phyloP scores from a whole-genome alignment of 2,113 vertebrate genomes.

The Hypomesus transpacificus region DNA sequence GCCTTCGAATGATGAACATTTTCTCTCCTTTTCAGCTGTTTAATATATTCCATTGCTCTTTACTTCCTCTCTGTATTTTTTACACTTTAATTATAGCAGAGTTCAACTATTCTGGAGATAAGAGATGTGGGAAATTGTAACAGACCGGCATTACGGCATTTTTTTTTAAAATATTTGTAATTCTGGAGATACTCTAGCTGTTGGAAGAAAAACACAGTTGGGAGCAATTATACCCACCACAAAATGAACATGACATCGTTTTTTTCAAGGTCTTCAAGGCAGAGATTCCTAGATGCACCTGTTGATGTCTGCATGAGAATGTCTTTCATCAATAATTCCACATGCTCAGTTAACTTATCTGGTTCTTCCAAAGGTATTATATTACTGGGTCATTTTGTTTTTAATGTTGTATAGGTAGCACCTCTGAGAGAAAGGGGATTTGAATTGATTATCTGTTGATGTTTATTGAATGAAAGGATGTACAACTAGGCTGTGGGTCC shows the following conservation, averaged over 20 bases:
- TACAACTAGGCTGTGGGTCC: too few species aligned
- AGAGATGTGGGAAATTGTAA: constrained; percentile 39
- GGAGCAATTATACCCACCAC: not conserved
- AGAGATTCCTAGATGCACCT: constrained; percentile 11
- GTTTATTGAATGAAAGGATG: too few species aligned
- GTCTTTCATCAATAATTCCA: constrained; percentile 37
- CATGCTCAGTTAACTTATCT: constrained; percentile 7
- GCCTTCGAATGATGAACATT: constrained; percentile 63
- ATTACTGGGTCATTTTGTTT: too few species aligned
- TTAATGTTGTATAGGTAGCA: too few species aligned
- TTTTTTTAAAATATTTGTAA: not conserved
- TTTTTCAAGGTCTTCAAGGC: constrained; percentile 10
- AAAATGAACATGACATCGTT: not conserved
- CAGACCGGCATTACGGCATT: constrained; percentile 50
- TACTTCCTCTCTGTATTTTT: constrained; percentile 41
- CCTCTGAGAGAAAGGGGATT: too few species aligned
- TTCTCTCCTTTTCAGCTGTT: constrained; percentile 58
- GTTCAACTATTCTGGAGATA: constrained; percentile 37
- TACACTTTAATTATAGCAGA: constrained; percentile 43
- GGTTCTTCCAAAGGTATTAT: too few species aligned
- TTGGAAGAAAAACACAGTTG: constrained; percentile 3
- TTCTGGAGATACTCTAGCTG: constrained; percentile 22
- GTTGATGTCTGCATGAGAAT: constrained; percentile 20
- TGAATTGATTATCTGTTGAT: too few species aligned
- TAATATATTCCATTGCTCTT: constrained; percentile 59